These are phyloP conservation scores for Cremastobaeus sp. DNA, from an alignment of 2,888 invertebrate genomes.

Conservation along the genomic window DNA sequence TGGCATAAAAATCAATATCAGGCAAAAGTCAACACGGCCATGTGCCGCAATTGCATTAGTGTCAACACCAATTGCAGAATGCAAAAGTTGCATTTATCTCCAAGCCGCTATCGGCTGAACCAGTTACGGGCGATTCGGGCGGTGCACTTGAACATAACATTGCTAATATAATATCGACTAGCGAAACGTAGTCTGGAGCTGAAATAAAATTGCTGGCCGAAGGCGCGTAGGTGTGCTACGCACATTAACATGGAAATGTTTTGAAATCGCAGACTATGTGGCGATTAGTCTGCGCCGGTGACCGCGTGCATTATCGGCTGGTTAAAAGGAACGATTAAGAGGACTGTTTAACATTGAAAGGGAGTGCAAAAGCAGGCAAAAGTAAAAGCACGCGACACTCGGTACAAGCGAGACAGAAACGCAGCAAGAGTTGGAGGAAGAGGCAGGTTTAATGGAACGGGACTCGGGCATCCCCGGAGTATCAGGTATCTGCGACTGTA, in stretches of 20 bases:
- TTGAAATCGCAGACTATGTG: not conserved
- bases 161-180: no score
- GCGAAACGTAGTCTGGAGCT: no score
- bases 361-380: no score
- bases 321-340: slow-evolving; percentile 17
- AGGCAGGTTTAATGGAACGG: slow-evolving; percentile 7
- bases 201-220: no score
- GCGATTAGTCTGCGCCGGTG: slow-evolving; percentile 1
- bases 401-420: not conserved
- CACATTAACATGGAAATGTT: not conserved
- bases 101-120: no score
- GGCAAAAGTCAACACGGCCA: no score
- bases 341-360: slow-evolving; percentile 3
- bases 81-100: no score
- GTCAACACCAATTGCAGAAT: no score
- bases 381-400: slow-evolving; percentile 9
- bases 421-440: not conserved
- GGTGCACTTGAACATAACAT: no score
- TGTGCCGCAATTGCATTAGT: no score
- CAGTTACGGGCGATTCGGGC: no score
- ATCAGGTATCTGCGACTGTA: slow-evolving; percentile 4
- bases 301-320: slow-evolving; percentile 6
- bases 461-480: slow-evolving; percentile 1
- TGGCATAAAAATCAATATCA: no score
- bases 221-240: not conserved